Evolutionary conservation across 1,140 invertebrate species (phyloP), one percentile per base, ranked within the genome.

Genomic region (Colletes latitarsis): DNA sequence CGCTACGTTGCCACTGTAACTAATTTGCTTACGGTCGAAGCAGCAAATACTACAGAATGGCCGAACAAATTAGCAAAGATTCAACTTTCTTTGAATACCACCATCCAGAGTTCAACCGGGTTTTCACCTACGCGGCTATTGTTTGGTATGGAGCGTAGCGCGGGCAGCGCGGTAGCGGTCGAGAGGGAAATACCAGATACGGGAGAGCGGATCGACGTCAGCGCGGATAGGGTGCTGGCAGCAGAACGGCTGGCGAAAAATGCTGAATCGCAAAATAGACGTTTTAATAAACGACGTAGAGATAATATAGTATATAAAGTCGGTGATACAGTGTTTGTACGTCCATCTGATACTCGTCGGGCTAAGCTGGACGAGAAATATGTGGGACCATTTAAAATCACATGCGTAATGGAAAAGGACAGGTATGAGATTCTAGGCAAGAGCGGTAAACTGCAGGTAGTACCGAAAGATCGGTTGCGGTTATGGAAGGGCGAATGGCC

Each of bases 301-400:
- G 30, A 30, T 2, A 30, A 30, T 30, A 30, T 30, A 1, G 30
- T 30, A 6, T 55, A 55, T 10, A 55, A 55, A 55, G 53, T 10
- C 0, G 53, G 53, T 6, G 53, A 55, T 55, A 55, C 53, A 1
- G 53, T 55, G 6, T 55, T 74, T 30, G 82, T 74, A 52, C 82
- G 82, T 70, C 81, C 78, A 17, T 6, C 12, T 6, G 53, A 55
- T 15, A 55, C 14, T 15, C 53, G 53, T 14, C 10, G 53, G 15
- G 53, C 53, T 10, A 55, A 55, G 15, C 53, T 55, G 15, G 53
- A 55, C 12, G 5, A 6, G 14, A 55, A 55, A 55, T 55, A 14
- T 15, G 53, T 55, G 0, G 53, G 53, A 14, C 53, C 14, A 6
- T 55, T 15, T 55, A 55, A 14, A 14, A 55, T 55, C 5, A 14